Conservation (phyloP, 2,113 vertebrate genomes). For the Nesogale talazaci region DNA sequence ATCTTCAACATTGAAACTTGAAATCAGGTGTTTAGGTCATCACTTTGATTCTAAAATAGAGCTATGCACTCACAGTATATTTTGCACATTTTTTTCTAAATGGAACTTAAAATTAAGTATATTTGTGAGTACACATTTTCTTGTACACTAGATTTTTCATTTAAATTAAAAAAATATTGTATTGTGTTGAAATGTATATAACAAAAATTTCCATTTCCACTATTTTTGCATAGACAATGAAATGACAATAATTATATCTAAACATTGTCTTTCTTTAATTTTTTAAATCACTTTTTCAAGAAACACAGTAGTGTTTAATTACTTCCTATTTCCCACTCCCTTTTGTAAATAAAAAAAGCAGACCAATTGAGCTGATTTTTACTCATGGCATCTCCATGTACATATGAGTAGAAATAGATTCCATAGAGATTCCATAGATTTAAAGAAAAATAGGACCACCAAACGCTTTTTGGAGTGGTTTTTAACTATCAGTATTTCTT, state of each 20-base stretch:
- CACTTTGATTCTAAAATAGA: conserved; percentile 12
- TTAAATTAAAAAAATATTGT: background rate
- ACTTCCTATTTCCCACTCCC: background rate
- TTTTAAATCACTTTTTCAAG: background rate
- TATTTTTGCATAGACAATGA: background rate
- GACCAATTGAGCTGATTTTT: background rate
- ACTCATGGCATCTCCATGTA: background rate
- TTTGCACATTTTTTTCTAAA: background rate
- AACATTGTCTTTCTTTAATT: background rate
- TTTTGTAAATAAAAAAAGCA: background rate
- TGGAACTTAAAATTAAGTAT: background rate
- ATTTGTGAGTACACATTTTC: background rate
- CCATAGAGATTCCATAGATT: background rate
- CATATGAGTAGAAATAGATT: too few relatives aligned
- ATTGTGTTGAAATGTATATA: background rate
- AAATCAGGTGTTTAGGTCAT: background rate
- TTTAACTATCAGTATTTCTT: too few relatives aligned
- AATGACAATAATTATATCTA: background rate
- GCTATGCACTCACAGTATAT: background rate
- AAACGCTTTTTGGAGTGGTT: background rate
- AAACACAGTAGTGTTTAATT: background rate
- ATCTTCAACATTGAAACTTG: background rate
- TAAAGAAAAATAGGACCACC: background rate
- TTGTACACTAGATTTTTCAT: background rate
- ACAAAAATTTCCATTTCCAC: background rate